These are phyloP conservation scores for Pheosia tremula DNA, from an alignment of 2,888 invertebrate genomes.

Conservation along the genomic window DNA sequence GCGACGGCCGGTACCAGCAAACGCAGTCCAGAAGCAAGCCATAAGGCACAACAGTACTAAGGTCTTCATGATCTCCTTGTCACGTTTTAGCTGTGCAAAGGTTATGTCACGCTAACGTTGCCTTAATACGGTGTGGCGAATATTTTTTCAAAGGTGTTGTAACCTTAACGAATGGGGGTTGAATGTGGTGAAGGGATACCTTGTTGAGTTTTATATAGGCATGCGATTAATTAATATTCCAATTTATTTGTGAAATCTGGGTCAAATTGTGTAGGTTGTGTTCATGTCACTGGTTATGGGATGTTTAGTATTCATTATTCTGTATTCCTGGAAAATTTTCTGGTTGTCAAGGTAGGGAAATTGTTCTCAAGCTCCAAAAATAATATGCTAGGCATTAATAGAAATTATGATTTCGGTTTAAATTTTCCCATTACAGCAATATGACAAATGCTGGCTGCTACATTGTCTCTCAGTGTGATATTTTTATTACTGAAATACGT, in stretches of 20 bases:
- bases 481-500: no score
- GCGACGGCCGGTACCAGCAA: background rate
- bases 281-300: background rate
- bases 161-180: background rate
- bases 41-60: background rate
- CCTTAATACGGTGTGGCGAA: background rate
- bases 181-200: background rate
- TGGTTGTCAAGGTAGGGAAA: no score
- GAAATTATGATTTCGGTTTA: no score
- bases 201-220: background rate
- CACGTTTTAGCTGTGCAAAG: background rate
- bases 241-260: slow-evolving; percentile 1
- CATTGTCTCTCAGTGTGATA: no score
- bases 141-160: background rate
- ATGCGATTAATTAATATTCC: slow-evolving; percentile 1
- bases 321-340: no score
- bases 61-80: background rate
- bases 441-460: no score
- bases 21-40: slow-evolving; percentile 5
- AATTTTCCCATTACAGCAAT: background rate
- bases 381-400: no score
- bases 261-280: background rate
- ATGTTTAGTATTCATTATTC: no score
- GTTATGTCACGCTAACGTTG: background rate
- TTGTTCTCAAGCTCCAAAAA: no score